A percentile compares a stretch with the other conserved stretches of the same genome.
Conservation (phyloP, 2,888 invertebrate species). For the Apoda limacodes region DNA sequence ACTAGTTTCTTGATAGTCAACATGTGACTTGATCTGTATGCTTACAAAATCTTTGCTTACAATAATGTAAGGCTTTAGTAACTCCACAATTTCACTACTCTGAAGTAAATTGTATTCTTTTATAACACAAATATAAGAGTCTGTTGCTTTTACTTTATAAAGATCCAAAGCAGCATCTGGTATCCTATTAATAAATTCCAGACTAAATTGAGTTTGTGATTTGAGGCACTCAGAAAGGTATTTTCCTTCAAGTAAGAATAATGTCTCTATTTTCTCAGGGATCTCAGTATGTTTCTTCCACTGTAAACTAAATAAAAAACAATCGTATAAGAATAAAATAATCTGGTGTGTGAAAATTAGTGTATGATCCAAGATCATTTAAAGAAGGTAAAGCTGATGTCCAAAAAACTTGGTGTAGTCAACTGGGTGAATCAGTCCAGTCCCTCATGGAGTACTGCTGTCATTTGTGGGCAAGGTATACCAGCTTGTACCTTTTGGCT, state of each 20-base stretch:
- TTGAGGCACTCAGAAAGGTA: conserved; percentile 41
- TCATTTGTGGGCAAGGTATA: too few species aligned
- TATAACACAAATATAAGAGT: conserved; percentile 41
- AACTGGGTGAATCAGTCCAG: too few species aligned
- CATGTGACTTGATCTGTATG: conserved; percentile 44
- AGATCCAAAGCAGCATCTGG: conserved; percentile 37
- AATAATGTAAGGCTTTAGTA: conserved; percentile 35
- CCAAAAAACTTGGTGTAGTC: too few species aligned
- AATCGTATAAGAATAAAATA: conserved; percentile 12
- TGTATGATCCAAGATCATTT: too few species aligned
- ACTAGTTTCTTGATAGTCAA: conserved; percentile 43
- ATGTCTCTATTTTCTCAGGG: conserved; percentile 31
- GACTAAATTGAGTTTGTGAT: conserved; percentile 23
- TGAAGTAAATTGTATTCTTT: conserved; percentile 45
- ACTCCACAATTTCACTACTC: conserved; percentile 47
- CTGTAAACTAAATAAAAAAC: conserved; percentile 34
- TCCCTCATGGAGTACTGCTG: too few species aligned
- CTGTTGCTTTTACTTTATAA: conserved; percentile 29
- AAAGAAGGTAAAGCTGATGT: too few species aligned
- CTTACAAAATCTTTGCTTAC: conserved; percentile 37
- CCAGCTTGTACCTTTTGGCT: too few species aligned
- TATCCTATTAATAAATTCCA: conserved; percentile 35
- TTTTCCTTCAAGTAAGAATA: conserved; percentile 52
- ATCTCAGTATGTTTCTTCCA: conserved; percentile 29
- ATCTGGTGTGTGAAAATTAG: too few species aligned